Evolutionary conservation across 2,797 vertebrate species (phyloP), one percentile per base, ranked within the genome.

Genomic region (Thaleichthys pacificus): DNA sequence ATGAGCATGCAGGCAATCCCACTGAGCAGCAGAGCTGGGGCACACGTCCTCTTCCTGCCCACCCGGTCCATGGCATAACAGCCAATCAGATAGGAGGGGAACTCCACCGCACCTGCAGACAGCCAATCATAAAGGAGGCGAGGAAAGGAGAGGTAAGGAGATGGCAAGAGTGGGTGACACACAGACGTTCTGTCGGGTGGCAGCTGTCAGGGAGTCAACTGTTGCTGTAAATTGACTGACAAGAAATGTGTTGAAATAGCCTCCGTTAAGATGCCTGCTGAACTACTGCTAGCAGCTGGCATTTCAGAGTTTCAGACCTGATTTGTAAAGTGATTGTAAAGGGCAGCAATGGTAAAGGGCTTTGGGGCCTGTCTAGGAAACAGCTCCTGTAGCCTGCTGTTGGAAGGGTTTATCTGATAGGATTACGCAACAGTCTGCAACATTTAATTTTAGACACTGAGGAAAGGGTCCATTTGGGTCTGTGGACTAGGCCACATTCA

Each of bases 41-140:
- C 92, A 78, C 96, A 92, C 2, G 95, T 93, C 76, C 89, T 96
- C 89, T 93, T 97, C 86, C 97, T 94, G 73, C 97, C 97, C 35
- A 98, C 80, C 69, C 85, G 91, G 81, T 97, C 94, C 95, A 97
- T 96, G 60, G 89, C 92, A 80, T 93, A 75, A 85, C 96, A 96
- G 79, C 93, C 93, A 79, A 97, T 81, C 81, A 95, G 63, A 82
- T 97, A 97, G 28, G 96, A 95, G 56, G 96, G 96, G 70, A 98
- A 75, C 87, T 98, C 97, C 89, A 97, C 93, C 26, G 93, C 93
- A 89, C 96, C 97, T 99, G 90, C 70, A 79, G 88, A 85, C 75
- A 89, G 57, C 74, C 80, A 87, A 84, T 85, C 74, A 79, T 75
- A 47, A 47, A 14, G 42, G 42, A 47, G 42, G 42, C 3, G 42